Evolutionary conservation across 2,113 vertebrate genomes (phyloP).

Genomic region (Suricata suricatta): DNA sequence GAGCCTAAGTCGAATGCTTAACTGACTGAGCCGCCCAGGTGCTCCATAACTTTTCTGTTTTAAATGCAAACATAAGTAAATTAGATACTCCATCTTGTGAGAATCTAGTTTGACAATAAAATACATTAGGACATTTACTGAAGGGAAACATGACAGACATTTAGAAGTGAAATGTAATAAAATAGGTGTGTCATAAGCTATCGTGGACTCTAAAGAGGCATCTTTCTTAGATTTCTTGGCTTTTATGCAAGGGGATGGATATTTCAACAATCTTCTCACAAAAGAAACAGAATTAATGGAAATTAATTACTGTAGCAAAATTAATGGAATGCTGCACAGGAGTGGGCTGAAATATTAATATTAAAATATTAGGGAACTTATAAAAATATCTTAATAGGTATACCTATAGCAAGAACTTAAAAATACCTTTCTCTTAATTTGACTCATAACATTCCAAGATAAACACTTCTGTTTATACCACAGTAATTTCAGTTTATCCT

Average conservation of each 20-base stretch:
- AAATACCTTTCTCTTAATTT: not conserved
- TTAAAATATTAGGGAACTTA: not conserved
- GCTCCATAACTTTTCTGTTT: not conserved
- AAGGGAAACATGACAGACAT: not conserved
- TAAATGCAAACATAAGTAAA: not conserved
- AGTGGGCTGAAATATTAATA: not conserved
- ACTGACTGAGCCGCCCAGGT: too few relatives aligned
- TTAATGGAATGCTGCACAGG: not conserved
- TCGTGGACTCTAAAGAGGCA: not conserved
- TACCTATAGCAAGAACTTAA: not conserved
- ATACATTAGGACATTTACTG: not conserved
- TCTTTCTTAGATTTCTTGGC: not conserved
- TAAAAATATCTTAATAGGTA: not conserved
- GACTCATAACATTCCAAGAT: not conserved
- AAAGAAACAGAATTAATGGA: constrained; percentile 20
- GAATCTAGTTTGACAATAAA: not conserved
- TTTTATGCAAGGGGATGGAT: not conserved
- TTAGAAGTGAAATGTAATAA: not conserved
- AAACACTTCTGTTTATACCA: not conserved
- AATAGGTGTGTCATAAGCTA: not conserved
- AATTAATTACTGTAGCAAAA: not conserved
- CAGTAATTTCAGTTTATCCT: not conserved
- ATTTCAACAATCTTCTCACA: not conserved
- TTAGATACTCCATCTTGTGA: not conserved
- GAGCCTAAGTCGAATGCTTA: too few relatives aligned